Conservation (phyloP, 2,113 vertebrate species). For the Mobula birostris region DNA sequence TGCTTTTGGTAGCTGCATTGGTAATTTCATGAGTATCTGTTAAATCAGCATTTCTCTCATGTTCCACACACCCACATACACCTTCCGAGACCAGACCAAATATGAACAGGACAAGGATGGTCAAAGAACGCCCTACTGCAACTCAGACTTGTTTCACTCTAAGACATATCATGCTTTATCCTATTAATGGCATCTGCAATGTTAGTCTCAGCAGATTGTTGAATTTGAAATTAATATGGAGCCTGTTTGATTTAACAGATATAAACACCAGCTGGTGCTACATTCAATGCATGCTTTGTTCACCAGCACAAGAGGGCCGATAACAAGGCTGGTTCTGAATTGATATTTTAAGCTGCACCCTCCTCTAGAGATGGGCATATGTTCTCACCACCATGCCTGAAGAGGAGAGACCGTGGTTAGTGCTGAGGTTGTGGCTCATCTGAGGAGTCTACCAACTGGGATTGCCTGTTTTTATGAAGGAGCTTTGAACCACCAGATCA, state of each 20-base stretch:
- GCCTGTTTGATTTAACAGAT: conserved; percentile 11
- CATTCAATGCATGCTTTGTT: not conserved
- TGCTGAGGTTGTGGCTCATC: not conserved
- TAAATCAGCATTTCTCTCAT: not conserved
- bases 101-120: not conserved
- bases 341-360: not conserved
- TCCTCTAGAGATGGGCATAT: not conserved
- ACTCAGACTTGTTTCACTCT: not conserved
- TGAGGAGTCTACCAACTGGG: not conserved
- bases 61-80: not conserved
- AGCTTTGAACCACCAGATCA: not conserved
- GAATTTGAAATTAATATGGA: conserved; percentile 25
- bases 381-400: not conserved
- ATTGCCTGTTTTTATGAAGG: not conserved
- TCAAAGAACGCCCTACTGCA: not conserved
- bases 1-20: not conserved
- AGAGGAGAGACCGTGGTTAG: not conserved
- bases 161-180: not conserved
- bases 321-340: not conserved
- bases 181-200: not conserved
- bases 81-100: not conserved
- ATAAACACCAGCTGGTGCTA: not conserved
- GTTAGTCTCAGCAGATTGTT: not conserved
- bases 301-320: not conserved
- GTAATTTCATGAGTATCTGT: not conserved